A percentile compares a stretch with the other conserved stretches of the same genome.
Conservation (phyloP, 2,113 vertebrate species). For the Donacobius atricapilla region DNA sequence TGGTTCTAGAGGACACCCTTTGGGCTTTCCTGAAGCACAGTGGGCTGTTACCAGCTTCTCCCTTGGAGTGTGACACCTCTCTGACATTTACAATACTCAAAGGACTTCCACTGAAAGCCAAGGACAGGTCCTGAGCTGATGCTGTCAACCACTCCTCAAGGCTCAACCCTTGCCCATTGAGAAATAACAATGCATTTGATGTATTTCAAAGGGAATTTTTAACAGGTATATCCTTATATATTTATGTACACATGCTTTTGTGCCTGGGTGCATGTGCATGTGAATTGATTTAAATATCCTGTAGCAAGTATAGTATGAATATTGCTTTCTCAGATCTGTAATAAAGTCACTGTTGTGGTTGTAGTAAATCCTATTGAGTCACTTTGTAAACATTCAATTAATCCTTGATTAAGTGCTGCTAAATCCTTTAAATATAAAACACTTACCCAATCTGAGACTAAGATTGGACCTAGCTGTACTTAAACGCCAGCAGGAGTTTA, state of each 20-base stretch:
- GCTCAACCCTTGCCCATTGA: background rate
- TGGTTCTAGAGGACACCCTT: background rate
- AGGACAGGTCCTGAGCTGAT: background rate
- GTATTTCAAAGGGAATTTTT: background rate
- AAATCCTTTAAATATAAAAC: background rate
- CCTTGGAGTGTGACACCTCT: background rate
- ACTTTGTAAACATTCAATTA: background rate
- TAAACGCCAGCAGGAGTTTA: background rate
- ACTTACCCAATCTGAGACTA: background rate
- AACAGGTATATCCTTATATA: background rate
- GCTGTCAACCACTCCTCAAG: background rate
- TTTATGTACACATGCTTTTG: background rate
- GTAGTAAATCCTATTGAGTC: background rate
- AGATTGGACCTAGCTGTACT: background rate
- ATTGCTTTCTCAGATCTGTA: background rate
- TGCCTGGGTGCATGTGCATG: background rate
- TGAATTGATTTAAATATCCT: background rate
- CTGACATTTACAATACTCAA: fast-evolving
- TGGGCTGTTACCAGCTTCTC: background rate
- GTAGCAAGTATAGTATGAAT: background rate
- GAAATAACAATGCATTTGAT: background rate
- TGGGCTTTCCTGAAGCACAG: fast-evolving
- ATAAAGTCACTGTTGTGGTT: background rate
- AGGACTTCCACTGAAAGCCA: background rate
- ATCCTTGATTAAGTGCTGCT: background rate